These are phyloP conservation scores for Baronia brevicornis DNA, from an alignment of 2,888 invertebrate species.

Conservation along the genomic window DNA sequence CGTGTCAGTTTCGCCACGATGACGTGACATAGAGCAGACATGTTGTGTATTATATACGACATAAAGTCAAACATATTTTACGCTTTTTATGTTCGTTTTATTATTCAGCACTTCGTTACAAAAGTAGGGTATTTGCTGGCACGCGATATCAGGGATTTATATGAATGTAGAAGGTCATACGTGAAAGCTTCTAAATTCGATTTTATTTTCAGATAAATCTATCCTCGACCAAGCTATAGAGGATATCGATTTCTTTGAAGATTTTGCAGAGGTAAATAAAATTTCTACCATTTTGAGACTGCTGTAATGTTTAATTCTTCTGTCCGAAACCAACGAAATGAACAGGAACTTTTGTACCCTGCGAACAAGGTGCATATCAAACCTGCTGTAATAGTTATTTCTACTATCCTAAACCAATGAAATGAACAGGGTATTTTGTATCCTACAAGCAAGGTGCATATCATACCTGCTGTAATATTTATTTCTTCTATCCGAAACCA, in stretches of 20 bases:
- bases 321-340: too few relatives aligned
- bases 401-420: too few relatives aligned
- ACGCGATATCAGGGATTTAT: slow-evolving; percentile 35
- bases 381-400: too few relatives aligned
- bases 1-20: background rate
- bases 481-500: too few relatives aligned
- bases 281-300: slow-evolving; percentile 1
- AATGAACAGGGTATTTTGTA: too few relatives aligned
- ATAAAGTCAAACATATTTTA: slow-evolving; percentile 17
- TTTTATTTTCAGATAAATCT: slow-evolving; percentile 77
- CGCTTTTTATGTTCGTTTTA: slow-evolving; percentile 29
- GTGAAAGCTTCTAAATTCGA: slow-evolving; percentile 15
- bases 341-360: too few relatives aligned
- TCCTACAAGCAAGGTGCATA: too few relatives aligned
- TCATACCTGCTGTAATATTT: too few relatives aligned
- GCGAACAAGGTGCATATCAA: too few relatives aligned
- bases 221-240: slow-evolving; percentile 79
- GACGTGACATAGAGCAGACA: slow-evolving; percentile 7
- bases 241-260: slow-evolving; percentile 76
- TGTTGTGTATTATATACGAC: slow-evolving; percentile 23
- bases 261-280: slow-evolving; percentile 69
- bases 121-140: slow-evolving; percentile 23
- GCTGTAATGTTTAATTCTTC: too few relatives aligned
- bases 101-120: slow-evolving; percentile 35
- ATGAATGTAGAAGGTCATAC: slow-evolving; percentile 15